Base-by-base conservation (phyloP, 2,888 invertebrate genomes). In the Poecilobothrus nobilitatus region DNA sequence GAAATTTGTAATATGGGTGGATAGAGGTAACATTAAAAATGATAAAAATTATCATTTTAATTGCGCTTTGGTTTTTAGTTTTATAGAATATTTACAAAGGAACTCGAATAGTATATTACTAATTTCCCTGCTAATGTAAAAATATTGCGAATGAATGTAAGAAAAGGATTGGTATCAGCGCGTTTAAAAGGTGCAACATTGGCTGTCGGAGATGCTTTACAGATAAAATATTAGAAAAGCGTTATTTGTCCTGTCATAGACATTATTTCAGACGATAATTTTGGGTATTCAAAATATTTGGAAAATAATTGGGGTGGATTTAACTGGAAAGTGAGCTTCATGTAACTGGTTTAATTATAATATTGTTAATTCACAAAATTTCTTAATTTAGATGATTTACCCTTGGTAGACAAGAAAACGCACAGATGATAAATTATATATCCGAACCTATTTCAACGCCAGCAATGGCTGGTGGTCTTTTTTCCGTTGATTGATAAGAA, bases 231-330 rank as follows among this genome's bases (percentile, higher is more conserved):
- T 79, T 6, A 77, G 76, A 72, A 74, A 61, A 79, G 76, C 70
- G 81, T 81, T 20, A 76, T 81, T 18, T 80, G 80, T 12, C 95
- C 95, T 0, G 91, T 95, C 0, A 95, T 95, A 71, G 95, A 95
- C 78, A 94, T 98, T 20, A 92, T 99, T 65, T 95, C 94, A 71
- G 96, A 98, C 77, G 94, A 97, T 75, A 95, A 95, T 3, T 92
- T 99, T 76, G 94, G 96, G 53, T 99, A 98, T 79, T 91, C 91
- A 3, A 92, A 95, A 76, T 94, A 94, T 71, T 79, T 79, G 67
- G 97, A 98, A 79, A 88, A 97, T 66, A 97, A 97, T 76, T 96
- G 96, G 92, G 99, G 98, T 5, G 97, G 95, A 0, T 97, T 99
- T 80, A 98, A 97, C 80, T 98, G 98, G 97, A 91, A 95, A 74